Conservation (phyloP, 2,113 vertebrate species). For the Xiphorhynchus elegans region DNA sequence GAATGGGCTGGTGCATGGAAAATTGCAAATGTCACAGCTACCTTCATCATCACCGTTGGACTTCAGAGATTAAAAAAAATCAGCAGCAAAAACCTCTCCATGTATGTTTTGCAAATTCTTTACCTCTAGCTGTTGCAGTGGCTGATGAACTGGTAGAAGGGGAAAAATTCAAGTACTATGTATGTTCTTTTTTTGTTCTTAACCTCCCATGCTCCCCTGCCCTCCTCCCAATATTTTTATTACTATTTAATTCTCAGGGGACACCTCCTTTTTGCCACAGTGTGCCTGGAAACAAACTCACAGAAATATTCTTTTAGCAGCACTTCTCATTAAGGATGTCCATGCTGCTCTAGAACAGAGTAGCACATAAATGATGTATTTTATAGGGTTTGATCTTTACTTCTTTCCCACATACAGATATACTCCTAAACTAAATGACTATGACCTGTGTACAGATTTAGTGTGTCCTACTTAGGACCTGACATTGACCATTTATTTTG, state of each 20-base stretch:
- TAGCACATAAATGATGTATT: conserved; percentile 91
- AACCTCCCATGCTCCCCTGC: not conserved
- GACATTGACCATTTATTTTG: not conserved
- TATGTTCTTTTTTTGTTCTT: conserved; percentile 67
- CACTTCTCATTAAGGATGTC: conserved; percentile 86
- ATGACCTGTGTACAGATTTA: not conserved
- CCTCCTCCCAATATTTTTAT: not conserved
- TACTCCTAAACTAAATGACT: conserved; percentile 51
- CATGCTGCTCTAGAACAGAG: conserved; percentile 87
- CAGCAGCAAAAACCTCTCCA: conserved; percentile 72
- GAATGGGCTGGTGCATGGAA: conserved; percentile 96
- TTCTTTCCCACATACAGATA: conserved; percentile 79
- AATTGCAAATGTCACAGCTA: conserved; percentile 99
- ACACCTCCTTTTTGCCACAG: conserved; percentile 74
- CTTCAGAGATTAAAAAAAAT: conserved; percentile 79
- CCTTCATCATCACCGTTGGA: conserved; percentile 90
- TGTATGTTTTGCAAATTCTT: conserved; percentile 84
- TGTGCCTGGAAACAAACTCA: conserved; percentile 78
- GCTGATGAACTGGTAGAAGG: conserved; percentile 64
- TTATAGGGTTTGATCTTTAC: conserved; percentile 89
- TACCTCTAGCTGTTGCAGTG: conserved; percentile 80
- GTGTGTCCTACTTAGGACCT: not conserved
- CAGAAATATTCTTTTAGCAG: conserved; percentile 81
- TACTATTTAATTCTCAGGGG: conserved; percentile 75
- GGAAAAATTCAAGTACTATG: conserved; percentile 49